These are phyloP conservation scores for Aphaenogaster ashmeadi DNA, from an alignment of 1,140 invertebrate species.

Conservation along the genomic window DNA sequence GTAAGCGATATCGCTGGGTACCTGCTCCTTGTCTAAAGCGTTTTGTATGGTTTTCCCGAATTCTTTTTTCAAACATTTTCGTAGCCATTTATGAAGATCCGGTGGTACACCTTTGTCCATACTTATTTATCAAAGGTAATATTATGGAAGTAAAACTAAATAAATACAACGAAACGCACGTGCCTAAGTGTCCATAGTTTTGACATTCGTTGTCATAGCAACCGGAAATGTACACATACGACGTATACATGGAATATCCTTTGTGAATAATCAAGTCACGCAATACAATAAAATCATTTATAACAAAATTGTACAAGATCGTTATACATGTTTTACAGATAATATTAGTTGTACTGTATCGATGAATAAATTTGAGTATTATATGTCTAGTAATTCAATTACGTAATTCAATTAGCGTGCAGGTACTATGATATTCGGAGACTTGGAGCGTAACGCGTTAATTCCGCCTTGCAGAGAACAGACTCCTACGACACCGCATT, in stretches of 20 bases:
- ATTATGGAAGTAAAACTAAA: slow-evolving; percentile 4
- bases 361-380: slow-evolving; percentile 47
- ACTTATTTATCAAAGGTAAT: slow-evolving; percentile 23
- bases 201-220: slow-evolving; percentile 71
- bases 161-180: neutral
- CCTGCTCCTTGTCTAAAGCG: slow-evolving; percentile 75
- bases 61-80: slow-evolving; percentile 80
- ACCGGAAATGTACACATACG: slow-evolving; percentile 30
- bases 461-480: slow-evolving; percentile 92
- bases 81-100: slow-evolving; percentile 81
- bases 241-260: neutral
- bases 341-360: slow-evolving; percentile 43
- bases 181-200: slow-evolving; percentile 69
- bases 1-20: slow-evolving; percentile 75
- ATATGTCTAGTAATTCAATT: slow-evolving; percentile 12
- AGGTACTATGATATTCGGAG: slow-evolving; percentile 88
- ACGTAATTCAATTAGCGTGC: slow-evolving; percentile 67
- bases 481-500: slow-evolving; percentile 89
- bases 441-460: slow-evolving; percentile 89
- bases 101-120: slow-evolving; percentile 80
- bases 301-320: slow-evolving; percentile 42
- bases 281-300: slow-evolving; percentile 47
- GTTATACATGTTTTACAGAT: slow-evolving; percentile 15
- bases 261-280: slow-evolving; percentile 37
- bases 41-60: slow-evolving; percentile 79